Conservation (phyloP, 1,140 invertebrate species). For the Papilio machaon region DNA sequence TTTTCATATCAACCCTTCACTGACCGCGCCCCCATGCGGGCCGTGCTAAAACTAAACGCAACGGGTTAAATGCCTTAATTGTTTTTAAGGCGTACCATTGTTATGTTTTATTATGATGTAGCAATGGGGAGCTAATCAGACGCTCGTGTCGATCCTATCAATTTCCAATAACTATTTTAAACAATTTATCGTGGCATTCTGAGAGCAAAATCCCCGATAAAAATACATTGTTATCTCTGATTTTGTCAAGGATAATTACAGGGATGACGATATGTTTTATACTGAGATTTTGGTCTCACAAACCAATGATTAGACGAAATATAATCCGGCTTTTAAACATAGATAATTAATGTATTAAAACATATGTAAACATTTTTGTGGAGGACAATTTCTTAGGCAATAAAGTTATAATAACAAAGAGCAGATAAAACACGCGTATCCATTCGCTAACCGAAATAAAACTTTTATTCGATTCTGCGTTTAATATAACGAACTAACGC, state of each 20-base stretch:
- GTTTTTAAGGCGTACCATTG: conserved; percentile 33
- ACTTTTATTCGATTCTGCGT: conserved; percentile 45
- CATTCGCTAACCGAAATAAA: conserved; percentile 39
- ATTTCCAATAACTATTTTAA: conserved; percentile 17
- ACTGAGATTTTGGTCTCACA: too few species aligned
- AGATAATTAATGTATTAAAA: too few species aligned
- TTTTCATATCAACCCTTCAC: conserved; percentile 52
- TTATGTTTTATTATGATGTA: conserved; percentile 31
- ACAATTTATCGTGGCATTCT: not conserved
- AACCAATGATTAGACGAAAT: too few species aligned
- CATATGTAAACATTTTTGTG: not conserved
- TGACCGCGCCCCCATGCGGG: conserved; percentile 63
- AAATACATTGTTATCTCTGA: too few species aligned
- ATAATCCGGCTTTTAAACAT: too few species aligned
- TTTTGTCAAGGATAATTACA: too few species aligned
- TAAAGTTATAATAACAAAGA: not conserved
- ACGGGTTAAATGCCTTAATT: conserved; percentile 35
- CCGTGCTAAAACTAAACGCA: conserved; percentile 34
- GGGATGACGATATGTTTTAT: too few species aligned
- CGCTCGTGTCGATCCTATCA: conserved; percentile 22
- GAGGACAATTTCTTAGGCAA: not conserved
- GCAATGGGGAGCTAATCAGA: conserved; percentile 23
- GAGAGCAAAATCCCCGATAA: too few species aligned
- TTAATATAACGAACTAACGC: conserved; percentile 41
- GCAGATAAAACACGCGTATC: not conserved